phyloP scores from a whole-genome alignment of 2,113 vertebrate species.

The Nyctereutes procyonoides region DNA sequence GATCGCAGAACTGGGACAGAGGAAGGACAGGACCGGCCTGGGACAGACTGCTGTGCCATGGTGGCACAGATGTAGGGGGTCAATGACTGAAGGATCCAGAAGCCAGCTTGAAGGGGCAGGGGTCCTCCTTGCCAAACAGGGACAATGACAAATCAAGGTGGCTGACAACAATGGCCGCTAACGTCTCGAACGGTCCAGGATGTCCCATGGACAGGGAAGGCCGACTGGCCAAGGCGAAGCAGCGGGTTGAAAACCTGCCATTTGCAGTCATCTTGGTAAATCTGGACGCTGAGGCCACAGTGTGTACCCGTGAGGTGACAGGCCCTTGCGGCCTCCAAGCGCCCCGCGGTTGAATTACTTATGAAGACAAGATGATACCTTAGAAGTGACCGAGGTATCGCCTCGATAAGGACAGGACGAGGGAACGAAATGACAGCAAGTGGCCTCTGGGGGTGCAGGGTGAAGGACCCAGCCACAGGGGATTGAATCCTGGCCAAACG shows the following conservation, averaged over 20 bases:
- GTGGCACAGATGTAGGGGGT: neutral
- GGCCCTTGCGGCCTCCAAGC: rapidly evolving
- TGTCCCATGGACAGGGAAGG: neutral
- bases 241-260: neutral
- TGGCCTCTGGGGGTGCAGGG: neutral
- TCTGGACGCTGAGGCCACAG: neutral
- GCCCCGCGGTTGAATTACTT: neutral
- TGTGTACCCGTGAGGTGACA: rapidly evolving
- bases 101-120: neutral
- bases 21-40: neutral
- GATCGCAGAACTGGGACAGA: no score
- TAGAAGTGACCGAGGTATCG: no score
- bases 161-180: neutral
- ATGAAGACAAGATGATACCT: neutral
- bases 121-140: neutral
- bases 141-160: neutral
- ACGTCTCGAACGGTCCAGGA: neutral
- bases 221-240: neutral
- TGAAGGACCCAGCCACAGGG: rapidly evolving
- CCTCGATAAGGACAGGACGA: rapidly evolving
- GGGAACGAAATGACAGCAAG: neutral
- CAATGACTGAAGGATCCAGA: neutral
- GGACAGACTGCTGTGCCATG: neutral
- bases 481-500: rapidly evolving
- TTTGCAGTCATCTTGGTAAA: neutral